Base-by-base conservation (phyloP, 2,797 vertebrate genomes). In the Poecilia velifera region DNA sequence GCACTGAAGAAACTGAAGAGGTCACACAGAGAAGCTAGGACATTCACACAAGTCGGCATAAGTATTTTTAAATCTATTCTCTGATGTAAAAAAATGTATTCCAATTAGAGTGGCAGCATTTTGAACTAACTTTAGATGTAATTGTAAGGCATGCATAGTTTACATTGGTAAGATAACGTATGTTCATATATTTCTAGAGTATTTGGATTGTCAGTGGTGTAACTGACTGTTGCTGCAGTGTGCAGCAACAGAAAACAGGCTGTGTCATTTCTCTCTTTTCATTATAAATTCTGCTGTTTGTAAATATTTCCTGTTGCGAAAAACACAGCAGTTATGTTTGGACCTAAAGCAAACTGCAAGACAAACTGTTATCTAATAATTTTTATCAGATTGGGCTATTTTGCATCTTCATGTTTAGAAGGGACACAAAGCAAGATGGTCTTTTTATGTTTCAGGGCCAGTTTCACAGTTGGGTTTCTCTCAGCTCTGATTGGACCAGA, bases 401-500 rank as follows among this genome's bases (percentile, higher is more conserved):
- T 66, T 70, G 76, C 46, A 81, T 25, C n/a, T 70, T 82, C 74
- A 39, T 72, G 71, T 90, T 87, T 81, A 62, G 73, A 84, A 36
- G 43, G 55, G 78, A 78, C 74, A 79, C 84, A 81, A 84, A 86
- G 90, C 74, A 91, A 92, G 78, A 82, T 88, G 83, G 74, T 88
- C 82, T 90, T 85, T 92, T 88, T 79, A 73, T 85, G 73, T 87
- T 88, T 85, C 82, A 74, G 82, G 73, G 89, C 91, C 92, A 93
- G 85, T 64, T 64, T 88, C 92, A 78, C 92, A 91, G 93, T 91
- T 71, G 90, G 93, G 47, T 51, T 22, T 89, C 88, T 90, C 83
- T 91, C 87, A 84, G 86, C 80, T 90, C 85, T 85, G 86, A 92
- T 89, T 90, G 87, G 83, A 86, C 89, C 94, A 94, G 92, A 94